Base-by-base conservation (phyloP, 2,113 vertebrate species). In the Synodontis membranacea region DNA sequence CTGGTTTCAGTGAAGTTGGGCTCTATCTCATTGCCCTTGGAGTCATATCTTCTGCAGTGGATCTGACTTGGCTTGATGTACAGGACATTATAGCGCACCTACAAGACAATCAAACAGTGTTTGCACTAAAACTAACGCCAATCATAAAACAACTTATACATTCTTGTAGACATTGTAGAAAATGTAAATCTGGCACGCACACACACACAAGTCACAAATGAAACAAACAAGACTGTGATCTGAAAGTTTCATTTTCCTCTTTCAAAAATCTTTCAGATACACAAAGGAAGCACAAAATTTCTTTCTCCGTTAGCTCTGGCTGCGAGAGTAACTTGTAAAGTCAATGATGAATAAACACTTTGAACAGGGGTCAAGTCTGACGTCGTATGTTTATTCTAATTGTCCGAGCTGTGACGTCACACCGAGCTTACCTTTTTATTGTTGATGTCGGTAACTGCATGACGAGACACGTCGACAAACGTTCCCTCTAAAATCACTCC, bases 1-100 rank as follows among this genome's bases (percentile, higher is more conserved):
- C 87, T 94, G 87, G 94, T 96, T 80, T 95, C 93, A 14, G 95
- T 96, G 92, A 97, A 97, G 90, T 97, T 97, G 0, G 97, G 96
- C 88, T 97, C 97, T 0, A 96, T 92, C 90, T 98, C 97, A 8
- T 94, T 95, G 42, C 97, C 96, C 9, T 92, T 92, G 74, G 90
- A 85, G 82, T 97, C 96, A 25, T 95, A 98, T 86, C 91, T 94
- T 48, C 96, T 94, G 83, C 91, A 93, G 81, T 97, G 97, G 88
- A 96, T 92, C 62, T 88, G 87, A 31, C 89, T 89, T 9, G 96
- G 96, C 88, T 88, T 94, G 88, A 97, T 54, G 70, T 97, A 96
- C 60, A 98, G 90, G 48, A 97, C 94, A 0, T 93, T 95, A 92
- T 94, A 97, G 12, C 96, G 96, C 8, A 93, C 93, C 97, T 97